These are phyloP conservation scores for Hexactinellida sp. DNA, from an alignment of 37 sponge, comb jelly and placozoan species.

Conservation along the genomic window DNA sequence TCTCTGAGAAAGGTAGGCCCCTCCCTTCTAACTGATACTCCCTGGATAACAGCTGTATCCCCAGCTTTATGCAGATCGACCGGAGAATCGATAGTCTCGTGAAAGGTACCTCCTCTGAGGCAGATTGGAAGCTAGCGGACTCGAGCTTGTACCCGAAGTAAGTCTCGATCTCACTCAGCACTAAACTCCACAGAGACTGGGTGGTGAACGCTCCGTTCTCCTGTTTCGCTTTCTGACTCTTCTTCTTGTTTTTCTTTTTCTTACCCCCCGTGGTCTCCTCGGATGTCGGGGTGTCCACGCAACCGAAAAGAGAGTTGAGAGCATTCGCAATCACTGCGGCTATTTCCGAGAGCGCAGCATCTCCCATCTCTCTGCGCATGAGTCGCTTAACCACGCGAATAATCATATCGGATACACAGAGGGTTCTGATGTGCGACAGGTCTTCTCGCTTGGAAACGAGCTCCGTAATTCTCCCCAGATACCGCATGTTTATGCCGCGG, in stretches of 20 bases:
- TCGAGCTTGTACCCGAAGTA: slow-evolving; percentile 51
- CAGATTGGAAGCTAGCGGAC: slow-evolving; percentile 23
- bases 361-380: slow-evolving; percentile 37
- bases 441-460: slow-evolving; percentile 28
- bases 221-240: background rate
- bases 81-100: slow-evolving; percentile 27
- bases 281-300: background rate
- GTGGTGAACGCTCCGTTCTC: slow-evolving; percentile 21
- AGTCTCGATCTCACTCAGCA: slow-evolving; percentile 26
- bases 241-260: slow-evolving; percentile 25
- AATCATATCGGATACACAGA: slow-evolving; percentile 73
- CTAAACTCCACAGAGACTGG: slow-evolving; percentile 34
- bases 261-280: background rate
- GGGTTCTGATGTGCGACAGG: slow-evolving; percentile 36
- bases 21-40: slow-evolving; percentile 52
- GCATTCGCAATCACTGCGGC: slow-evolving; percentile 51
- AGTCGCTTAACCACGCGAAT: slow-evolving; percentile 53
- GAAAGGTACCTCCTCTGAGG: background rate
- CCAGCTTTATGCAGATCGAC: slow-evolving; percentile 42
- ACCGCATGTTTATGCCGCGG: slow-evolving; percentile 92
- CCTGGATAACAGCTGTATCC: slow-evolving; percentile 53
- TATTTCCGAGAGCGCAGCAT: slow-evolving; percentile 28
- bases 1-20: slow-evolving; percentile 44
- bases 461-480: slow-evolving; percentile 60
- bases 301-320: slow-evolving; percentile 56